Percentiles rank a stretch among this genome's conserved stretches.
Conservation (phyloP, 1,140 invertebrate species). For the Zeugodacus cucurbitae region DNA sequence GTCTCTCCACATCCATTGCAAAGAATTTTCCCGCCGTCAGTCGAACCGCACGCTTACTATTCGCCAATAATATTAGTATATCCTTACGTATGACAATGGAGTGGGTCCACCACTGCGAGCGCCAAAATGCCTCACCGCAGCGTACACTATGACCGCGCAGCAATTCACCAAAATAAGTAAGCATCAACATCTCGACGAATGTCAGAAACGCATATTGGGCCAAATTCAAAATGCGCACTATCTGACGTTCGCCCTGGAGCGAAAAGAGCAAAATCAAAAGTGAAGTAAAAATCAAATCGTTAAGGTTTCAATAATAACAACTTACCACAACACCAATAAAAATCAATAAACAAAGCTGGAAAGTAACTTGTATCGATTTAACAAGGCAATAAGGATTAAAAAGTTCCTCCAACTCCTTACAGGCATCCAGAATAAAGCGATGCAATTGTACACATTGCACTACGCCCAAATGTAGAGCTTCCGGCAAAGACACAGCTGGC, state of each 20-base stretch:
- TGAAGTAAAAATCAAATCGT: not conserved
- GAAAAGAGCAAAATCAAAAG: not conserved
- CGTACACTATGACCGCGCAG: slow-evolving; percentile 56
- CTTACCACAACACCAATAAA: slow-evolving; percentile 56
- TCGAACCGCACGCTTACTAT: slow-evolving; percentile 53
- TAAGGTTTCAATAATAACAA: not conserved
- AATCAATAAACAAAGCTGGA: slow-evolving; percentile 58
- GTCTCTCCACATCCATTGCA: slow-evolving; percentile 58
- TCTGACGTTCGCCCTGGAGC: slow-evolving; percentile 50
- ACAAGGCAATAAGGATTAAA: slow-evolving; percentile 60
- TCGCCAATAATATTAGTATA: slow-evolving; percentile 55
- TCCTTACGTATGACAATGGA: slow-evolving; percentile 51
- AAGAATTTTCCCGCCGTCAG: slow-evolving; percentile 62
- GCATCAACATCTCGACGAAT: slow-evolving; percentile 56
- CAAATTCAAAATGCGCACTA: slow-evolving; percentile 56
- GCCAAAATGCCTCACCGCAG: slow-evolving; percentile 56
- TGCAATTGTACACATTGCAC: slow-evolving; percentile 56
- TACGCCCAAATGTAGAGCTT: slow-evolving; percentile 47
- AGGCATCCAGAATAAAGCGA: slow-evolving; percentile 53
- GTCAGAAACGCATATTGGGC: slow-evolving; percentile 56
- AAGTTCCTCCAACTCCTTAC: slow-evolving; percentile 53
- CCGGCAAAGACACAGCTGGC: not conserved
- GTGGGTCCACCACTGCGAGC: slow-evolving; percentile 55
- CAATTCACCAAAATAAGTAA: slow-evolving; percentile 60
- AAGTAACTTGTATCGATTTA: slow-evolving; percentile 60